Conservation (phyloP, 1,140 invertebrate genomes). For the Propsilocerus akamusi region DNA sequence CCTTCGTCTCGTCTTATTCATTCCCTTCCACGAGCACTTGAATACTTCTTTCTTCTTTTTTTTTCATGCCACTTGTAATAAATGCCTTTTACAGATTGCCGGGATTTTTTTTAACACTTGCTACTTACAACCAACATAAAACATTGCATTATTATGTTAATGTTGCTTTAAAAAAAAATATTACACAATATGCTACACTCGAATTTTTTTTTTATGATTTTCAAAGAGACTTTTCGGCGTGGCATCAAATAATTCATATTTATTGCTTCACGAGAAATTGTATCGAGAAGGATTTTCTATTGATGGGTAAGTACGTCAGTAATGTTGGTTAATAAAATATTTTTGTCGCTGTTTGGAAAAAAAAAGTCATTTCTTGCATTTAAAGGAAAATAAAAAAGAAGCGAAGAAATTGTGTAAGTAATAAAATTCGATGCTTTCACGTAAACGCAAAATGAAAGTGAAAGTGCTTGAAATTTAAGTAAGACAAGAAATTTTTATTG, state of each 20-base stretch:
- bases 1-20: background rate
- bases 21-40: background rate
- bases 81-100: background rate
- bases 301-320: background rate
- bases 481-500: too few relatives aligned
- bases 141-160: conserved; percentile 4
- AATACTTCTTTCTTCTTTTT: too few relatives aligned
- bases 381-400: background rate
- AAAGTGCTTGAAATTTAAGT: too few relatives aligned
- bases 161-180: conserved; percentile 1
- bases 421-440: background rate
- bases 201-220: too few relatives aligned
- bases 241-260: conserved; percentile 1
- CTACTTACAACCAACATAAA: conserved; percentile 2
- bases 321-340: conserved; percentile 1
- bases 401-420: too few relatives aligned
- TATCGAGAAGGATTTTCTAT: background rate
- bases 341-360: background rate
- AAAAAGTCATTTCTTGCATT: background rate
- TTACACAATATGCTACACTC: background rate
- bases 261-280: background rate
- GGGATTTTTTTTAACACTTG: conserved; percentile 4
- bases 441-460: background rate
- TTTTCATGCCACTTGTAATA: background rate
- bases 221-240: background rate